These are phyloP conservation scores for Eulithis prunata DNA, from an alignment of 2,888 invertebrate genomes.

Conservation along the genomic window DNA sequence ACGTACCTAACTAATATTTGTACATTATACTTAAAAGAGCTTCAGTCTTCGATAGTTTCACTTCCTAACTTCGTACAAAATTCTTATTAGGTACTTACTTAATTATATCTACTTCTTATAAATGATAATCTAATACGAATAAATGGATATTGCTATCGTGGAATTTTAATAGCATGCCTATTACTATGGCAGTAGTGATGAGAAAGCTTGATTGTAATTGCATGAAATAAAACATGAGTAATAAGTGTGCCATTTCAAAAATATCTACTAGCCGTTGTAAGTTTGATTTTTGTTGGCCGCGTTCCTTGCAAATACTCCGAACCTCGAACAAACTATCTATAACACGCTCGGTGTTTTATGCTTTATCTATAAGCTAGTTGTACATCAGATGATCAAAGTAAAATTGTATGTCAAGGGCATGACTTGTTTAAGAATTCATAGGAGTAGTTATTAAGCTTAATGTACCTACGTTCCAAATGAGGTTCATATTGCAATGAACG, in stretches of 20 bases:
- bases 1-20: too few relatives aligned
- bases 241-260: not conserved
- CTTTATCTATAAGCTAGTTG: slow-evolving; percentile 18
- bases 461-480: slow-evolving; percentile 11
- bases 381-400: slow-evolving; percentile 11
- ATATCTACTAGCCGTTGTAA: not conserved
- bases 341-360: not conserved
- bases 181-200: slow-evolving; percentile 22
- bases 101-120: not conserved
- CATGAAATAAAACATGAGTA: slow-evolving; percentile 4
- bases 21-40: slow-evolving; percentile 8
- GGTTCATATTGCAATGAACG: slow-evolving; percentile 8
- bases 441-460: slow-evolving; percentile 8
- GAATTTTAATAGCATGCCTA: slow-evolving; percentile 33
- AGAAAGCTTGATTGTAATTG: slow-evolving; percentile 28
- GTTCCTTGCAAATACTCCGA: not conserved
- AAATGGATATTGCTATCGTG: slow-evolving; percentile 21
- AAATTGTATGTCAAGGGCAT: slow-evolving; percentile 28
- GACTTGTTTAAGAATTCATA: slow-evolving; percentile 13
- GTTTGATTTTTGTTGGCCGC: not conserved
- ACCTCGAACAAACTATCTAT: not conserved
- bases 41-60: slow-evolving; percentile 16
- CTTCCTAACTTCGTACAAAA: slow-evolving; percentile 17
- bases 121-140: slow-evolving; percentile 27
- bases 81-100: slow-evolving; percentile 2